Conservation (phyloP, 1,140 invertebrate genomes). For the Drosophila gunungcola region DNA sequence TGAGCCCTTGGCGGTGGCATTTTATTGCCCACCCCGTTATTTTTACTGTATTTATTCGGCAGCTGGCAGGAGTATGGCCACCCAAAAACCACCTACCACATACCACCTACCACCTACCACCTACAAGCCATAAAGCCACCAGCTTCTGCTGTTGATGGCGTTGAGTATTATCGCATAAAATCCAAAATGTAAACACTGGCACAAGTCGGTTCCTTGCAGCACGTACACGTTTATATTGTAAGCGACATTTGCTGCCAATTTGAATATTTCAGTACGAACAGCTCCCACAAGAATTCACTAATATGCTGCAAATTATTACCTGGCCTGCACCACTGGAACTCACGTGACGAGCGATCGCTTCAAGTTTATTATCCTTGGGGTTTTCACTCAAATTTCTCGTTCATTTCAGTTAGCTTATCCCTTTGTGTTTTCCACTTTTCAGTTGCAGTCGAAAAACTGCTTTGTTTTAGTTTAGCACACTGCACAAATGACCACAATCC, state of each 20-base stretch:
- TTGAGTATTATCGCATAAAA: conserved; percentile 80
- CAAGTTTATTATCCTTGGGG: conserved; percentile 8
- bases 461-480: conserved; percentile 16
- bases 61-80: conserved; percentile 25
- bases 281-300: conserved; percentile 35
- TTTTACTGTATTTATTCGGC: conserved; percentile 78
- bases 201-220: conserved; percentile 45
- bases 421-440: conserved; percentile 7
- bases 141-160: conserved; percentile 58
- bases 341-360: conserved; percentile 19
- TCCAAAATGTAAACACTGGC: conserved; percentile 79
- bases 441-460: conserved; percentile 6
- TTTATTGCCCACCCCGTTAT: conserved; percentile 74
- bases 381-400: conserved; percentile 7
- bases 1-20: conserved; percentile 67
- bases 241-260: conserved; percentile 53
- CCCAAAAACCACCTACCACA: conserved; percentile 8
- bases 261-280: conserved; percentile 41
- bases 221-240: conserved; percentile 68
- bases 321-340: conserved; percentile 18
- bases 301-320: conserved; percentile 57
- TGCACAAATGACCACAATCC: conserved; percentile 27
- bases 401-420: conserved; percentile 12
- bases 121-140: not conserved
- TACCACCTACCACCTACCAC: not conserved